Evolutionary conservation across 1,140 invertebrate species (phyloP), one percentile per base, ranked within the genome.

Genomic region (Sminthurinus signatus): DNA sequence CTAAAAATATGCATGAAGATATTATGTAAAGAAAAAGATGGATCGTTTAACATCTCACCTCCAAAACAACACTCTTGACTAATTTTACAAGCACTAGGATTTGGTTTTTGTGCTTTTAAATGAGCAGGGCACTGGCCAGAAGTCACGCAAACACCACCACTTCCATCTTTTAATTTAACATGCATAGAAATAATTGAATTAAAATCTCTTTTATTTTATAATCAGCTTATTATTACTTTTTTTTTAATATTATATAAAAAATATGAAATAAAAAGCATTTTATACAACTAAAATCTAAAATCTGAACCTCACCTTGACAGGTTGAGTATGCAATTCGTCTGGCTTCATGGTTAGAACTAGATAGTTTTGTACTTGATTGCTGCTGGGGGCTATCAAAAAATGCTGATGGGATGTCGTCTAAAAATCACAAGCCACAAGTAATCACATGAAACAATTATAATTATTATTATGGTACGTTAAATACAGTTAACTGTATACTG

Each of bases 51-150:
- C n/a, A n/a, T n/a, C 44, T 58, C 54, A 69, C 68, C 5, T 29
- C 36, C 62, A 56, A 63, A 66, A 31, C 68, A 69, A 32, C 68
- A 69, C 29, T 69, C 68, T 56, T 62, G 31, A 5, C 59, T 55
- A 3, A 25, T 2, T 17, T 19, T 32, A 31, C 68, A 69, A 15
- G 64, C 63, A 21, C 25, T 32, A 2, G 51, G n/a, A 39, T 61
- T 60, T 15, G 15, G 2, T 8, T 17, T 51, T 10, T 32, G 21
- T 0, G 62, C 48, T 39, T 59, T 63, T 15, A 50, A 25, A n/a
- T 63, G 28, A 4, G n/a, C 8, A 31, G 68, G 63, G 48, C 64
- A 70, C n/a, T 62, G 29, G 36, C 64, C 68, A 31, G 19, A n/a
- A 17, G 1, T 4, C n/a, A 67, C 62, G 48, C 68, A 69, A 51